phyloP scores from a whole-genome alignment of 2,888 invertebrate genomes.

The Salpingus planirostris region DNA sequence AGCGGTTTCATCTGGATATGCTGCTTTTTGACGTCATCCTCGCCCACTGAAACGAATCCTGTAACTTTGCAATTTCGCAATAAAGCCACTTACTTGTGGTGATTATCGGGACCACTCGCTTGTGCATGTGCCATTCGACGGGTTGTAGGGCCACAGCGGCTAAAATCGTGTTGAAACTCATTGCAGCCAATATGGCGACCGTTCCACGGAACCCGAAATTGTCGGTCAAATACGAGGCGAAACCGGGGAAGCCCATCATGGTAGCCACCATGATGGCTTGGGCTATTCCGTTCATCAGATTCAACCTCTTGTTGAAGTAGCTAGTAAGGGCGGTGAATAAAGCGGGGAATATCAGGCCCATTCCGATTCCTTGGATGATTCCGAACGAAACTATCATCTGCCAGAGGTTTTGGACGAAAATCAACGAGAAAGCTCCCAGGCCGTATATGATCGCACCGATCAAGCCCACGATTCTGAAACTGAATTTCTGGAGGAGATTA shows the following conservation, averaged over 20 bases:
- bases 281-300: constrained; percentile 66
- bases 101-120: constrained; percentile 6
- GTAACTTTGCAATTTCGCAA: too few species aligned
- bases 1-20: constrained; percentile 3
- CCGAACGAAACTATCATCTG: constrained; percentile 58
- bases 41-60: too few species aligned
- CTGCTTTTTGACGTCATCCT: too few species aligned
- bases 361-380: constrained; percentile 58
- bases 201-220: constrained; percentile 65
- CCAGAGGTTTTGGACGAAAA: constrained; percentile 53
- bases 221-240: constrained; percentile 52
- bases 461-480: constrained; percentile 58
- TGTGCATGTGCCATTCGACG: constrained; percentile 22
- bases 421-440: constrained; percentile 51
- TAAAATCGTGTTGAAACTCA: constrained; percentile 57
- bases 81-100: too few species aligned
- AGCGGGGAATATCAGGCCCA: constrained; percentile 65
- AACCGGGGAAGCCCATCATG: constrained; percentile 58
- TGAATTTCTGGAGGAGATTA: constrained; percentile 55
- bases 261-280: constrained; percentile 62
- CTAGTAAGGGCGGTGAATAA: constrained; percentile 65
- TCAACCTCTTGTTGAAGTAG: constrained; percentile 61
- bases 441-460: constrained; percentile 56
- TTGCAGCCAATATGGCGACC: constrained; percentile 54
- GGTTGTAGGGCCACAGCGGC: constrained; percentile 68